Evolutionary conservation across 2,797 vertebrate species (phyloP).

Genomic region (Pangasius djambal): DNA sequence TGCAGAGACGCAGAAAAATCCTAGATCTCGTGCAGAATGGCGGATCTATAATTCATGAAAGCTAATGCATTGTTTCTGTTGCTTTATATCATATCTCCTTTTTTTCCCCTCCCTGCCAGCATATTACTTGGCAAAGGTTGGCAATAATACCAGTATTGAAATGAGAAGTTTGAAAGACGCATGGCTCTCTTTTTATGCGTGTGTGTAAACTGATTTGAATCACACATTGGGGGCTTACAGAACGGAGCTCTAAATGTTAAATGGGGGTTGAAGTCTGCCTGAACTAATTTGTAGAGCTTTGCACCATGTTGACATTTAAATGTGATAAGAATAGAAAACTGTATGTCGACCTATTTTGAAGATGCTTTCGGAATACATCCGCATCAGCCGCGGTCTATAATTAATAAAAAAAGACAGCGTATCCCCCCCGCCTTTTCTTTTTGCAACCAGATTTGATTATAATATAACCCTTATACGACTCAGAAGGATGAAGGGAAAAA

Average conservation of each 20-base stretch:
- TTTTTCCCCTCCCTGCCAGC: conserved; percentile 43
- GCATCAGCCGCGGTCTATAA: conserved; percentile 93
- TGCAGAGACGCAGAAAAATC: conserved; percentile 69
- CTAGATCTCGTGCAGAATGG: conserved; percentile 66
- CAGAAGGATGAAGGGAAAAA: conserved; percentile 69
- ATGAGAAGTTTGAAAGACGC: conserved; percentile 83
- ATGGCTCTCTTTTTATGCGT: conserved; percentile 71
- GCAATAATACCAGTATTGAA: conserved; percentile 80
- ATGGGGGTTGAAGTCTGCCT: conserved; percentile 88
- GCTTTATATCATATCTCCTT: conserved; percentile 68
- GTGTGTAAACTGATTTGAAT: conserved; percentile 84
- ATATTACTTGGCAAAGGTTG: conserved; percentile 78
- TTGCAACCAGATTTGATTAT: conserved; percentile 97
- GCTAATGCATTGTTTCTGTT: conserved; percentile 83
- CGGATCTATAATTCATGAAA: conserved; percentile 81
- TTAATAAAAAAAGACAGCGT: conserved; percentile 94
- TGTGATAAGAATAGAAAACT: conserved; percentile 91
- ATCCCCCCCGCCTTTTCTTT: conserved; percentile 39
- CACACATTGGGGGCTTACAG: conserved; percentile 81
- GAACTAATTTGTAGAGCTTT: conserved; percentile 90
- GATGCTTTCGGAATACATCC: conserved; percentile 85
- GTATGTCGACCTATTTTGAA: conserved; percentile 86
- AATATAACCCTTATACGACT: conserved; percentile 97
- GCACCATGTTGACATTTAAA: conserved; percentile 90
- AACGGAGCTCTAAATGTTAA: conserved; percentile 87